phyloP scores from a whole-genome alignment of 1,140 invertebrate species.

The Drosophila parabipectinata region DNA sequence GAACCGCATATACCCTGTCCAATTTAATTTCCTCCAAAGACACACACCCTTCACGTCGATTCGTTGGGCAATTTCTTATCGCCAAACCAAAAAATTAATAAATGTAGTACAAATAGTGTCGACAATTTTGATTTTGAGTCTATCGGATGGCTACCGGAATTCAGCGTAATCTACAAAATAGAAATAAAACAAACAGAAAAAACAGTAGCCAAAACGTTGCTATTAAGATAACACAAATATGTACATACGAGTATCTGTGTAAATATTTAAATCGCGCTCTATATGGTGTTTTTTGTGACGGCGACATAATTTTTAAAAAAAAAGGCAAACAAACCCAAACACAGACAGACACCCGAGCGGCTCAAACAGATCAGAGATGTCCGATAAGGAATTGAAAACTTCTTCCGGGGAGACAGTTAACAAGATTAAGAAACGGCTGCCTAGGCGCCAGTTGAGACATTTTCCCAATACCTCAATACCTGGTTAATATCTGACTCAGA shows the following conservation, averaged over 20 bases:
- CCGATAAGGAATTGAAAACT: constrained; percentile 59
- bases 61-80: constrained; percentile 34
- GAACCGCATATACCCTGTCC: neutral
- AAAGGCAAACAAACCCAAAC: constrained; percentile 27
- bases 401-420: constrained; percentile 63
- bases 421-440: constrained; percentile 36
- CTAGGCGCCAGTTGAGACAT: constrained; percentile 50
- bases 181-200: constrained; percentile 39
- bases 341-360: constrained; percentile 29
- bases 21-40: constrained; percentile 17
- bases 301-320: constrained; percentile 51
- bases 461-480: constrained; percentile 20
- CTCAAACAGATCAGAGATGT: constrained; percentile 55
- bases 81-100: constrained; percentile 10
- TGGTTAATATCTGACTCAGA: constrained; percentile 30
- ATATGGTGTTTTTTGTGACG: constrained; percentile 31
- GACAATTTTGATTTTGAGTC: constrained; percentile 46
- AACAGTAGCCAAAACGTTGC: constrained; percentile 73
- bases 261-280: constrained; percentile 71
- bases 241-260: constrained; percentile 61
- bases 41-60: neutral
- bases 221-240: constrained; percentile 67
- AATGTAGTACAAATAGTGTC: constrained; percentile 33
- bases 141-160: constrained; percentile 64
- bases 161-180: constrained; percentile 61